Conservation (phyloP, 2,797 vertebrate genomes). For the Apogon hyalosoma region DNA sequence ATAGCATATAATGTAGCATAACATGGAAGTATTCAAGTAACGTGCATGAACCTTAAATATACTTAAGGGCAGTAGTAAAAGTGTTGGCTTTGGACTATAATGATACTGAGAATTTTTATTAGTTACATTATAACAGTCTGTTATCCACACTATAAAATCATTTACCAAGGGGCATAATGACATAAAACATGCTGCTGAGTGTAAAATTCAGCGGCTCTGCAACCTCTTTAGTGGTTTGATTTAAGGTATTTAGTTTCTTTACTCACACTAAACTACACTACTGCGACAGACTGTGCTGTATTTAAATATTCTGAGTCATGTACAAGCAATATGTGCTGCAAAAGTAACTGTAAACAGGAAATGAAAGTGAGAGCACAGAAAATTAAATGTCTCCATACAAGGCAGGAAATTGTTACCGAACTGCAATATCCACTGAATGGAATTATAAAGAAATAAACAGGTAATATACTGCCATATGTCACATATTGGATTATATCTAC, state of each 20-base stretch:
- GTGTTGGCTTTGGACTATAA: too few relatives aligned
- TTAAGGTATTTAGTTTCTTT: conserved; percentile 15
- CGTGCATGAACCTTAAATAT: too few relatives aligned
- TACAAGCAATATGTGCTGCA: neutral
- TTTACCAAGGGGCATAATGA: neutral
- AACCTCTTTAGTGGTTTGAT: conserved; percentile 1
- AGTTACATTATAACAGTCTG: too few relatives aligned
- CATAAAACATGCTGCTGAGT: neutral
- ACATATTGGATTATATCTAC: too few relatives aligned
- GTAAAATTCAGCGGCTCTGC: neutral
- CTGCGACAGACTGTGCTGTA: conserved; percentile 20
- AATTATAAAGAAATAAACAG: neutral
- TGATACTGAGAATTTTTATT: too few relatives aligned
- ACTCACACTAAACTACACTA: conserved; percentile 18
- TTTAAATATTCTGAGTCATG: conserved; percentile 33
- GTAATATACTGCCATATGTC: too few relatives aligned
- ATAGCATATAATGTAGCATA: too few relatives aligned
- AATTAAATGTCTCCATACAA: conserved; percentile 21
- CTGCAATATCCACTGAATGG: conserved; percentile 5
- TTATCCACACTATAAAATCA: neutral
- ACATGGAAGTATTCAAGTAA: too few relatives aligned
- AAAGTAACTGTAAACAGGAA: conserved; percentile 67
- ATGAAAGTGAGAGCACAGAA: conserved; percentile 51
- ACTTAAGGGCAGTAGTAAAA: too few relatives aligned
- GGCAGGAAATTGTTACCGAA: conserved; percentile 36